A percentile compares a stretch with the other conserved stretches of the same genome.
phyloP scores from a whole-genome alignment of 2,888 invertebrate genomes.

The Sipunculus nudus region DNA sequence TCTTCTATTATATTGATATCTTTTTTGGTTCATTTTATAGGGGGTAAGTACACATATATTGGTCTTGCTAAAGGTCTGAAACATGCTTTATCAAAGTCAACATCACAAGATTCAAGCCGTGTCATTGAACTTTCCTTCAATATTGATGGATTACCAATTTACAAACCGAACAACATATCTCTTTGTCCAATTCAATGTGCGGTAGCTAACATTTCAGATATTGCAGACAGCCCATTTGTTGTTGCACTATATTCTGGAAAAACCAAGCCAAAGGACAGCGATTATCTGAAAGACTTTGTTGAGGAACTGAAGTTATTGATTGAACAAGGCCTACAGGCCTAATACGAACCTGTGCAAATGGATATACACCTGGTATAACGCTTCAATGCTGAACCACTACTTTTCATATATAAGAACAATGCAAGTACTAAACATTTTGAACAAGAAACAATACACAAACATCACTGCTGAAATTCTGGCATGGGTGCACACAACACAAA shows the following conservation, averaged over 20 bases:
- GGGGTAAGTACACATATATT: neutral
- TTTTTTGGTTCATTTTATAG: too few species aligned
- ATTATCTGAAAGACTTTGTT: neutral
- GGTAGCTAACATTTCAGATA: neutral
- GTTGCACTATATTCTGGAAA: neutral
- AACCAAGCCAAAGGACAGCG: neutral
- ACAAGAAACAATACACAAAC: too few species aligned
- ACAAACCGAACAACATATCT: neutral
- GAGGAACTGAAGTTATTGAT: too few species aligned
- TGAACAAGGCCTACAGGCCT: too few species aligned
- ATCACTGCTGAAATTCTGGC: too few species aligned
- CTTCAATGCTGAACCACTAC: too few species aligned
- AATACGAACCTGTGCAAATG: neutral
- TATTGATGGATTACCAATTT: constrained; percentile 3
- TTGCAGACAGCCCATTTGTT: constrained; percentile 1
- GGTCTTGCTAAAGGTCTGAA: neutral
- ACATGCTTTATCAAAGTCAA: neutral
- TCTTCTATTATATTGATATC: too few species aligned
- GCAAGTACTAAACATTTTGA: too few species aligned
- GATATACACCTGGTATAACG: too few species aligned
- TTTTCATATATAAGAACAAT: too few species aligned
- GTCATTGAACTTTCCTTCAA: neutral
- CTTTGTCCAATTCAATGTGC: constrained; percentile 7
- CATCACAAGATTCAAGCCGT: neutral
- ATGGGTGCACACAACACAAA: too few species aligned